Evolutionary conservation across 2,797 vertebrate genomes (phyloP).

Genomic region (Sternotherus odoratus): DNA sequence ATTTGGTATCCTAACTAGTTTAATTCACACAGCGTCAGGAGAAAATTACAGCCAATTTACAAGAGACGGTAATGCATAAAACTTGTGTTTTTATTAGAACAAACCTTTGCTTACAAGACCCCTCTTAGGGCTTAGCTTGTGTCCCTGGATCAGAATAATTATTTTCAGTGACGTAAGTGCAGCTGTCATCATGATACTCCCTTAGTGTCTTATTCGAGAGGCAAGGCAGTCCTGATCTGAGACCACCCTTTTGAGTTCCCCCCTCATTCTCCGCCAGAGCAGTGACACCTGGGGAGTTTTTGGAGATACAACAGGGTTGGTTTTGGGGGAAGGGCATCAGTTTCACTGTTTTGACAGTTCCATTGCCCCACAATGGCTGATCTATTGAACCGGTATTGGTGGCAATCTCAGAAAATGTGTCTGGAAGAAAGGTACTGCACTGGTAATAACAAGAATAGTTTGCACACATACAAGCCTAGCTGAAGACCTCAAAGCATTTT

Average conservation of each 20-base stretch:
- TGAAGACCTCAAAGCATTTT: slow-evolving; percentile 13
- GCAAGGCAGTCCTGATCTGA: slow-evolving; percentile 54
- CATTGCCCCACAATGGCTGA: slow-evolving; percentile 53
- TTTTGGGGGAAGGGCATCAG: slow-evolving; percentile 52
- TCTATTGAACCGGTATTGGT: slow-evolving; percentile 67
- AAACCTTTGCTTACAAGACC: slow-evolving; percentile 74
- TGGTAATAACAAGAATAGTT: slow-evolving; percentile 30
- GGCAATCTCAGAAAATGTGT: slow-evolving; percentile 5
- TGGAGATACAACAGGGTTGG: slow-evolving; percentile 58
- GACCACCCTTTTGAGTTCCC: slow-evolving; percentile 64
- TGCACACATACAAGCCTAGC: not conserved
- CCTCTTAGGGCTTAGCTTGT: slow-evolving; percentile 71
- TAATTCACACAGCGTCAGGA: slow-evolving; percentile 84
- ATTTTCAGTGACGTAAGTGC: slow-evolving; percentile 73
- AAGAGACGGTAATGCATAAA: slow-evolving; percentile 79
- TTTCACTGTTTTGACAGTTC: slow-evolving; percentile 40
- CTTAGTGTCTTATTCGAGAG: slow-evolving; percentile 70
- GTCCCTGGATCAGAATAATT: slow-evolving; percentile 74
- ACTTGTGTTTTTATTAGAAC: slow-evolving; percentile 81
- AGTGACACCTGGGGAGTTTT: slow-evolving; percentile 25
- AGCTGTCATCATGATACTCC: slow-evolving; percentile 71
- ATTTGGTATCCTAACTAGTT: slow-evolving; percentile 83
- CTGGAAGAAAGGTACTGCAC: not conserved
- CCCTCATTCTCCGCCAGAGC: not conserved
- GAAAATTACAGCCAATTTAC: slow-evolving; percentile 85